phyloP scores from a whole-genome alignment of 2,113 vertebrate genomes.

The Poicephalus gulielmi region DNA sequence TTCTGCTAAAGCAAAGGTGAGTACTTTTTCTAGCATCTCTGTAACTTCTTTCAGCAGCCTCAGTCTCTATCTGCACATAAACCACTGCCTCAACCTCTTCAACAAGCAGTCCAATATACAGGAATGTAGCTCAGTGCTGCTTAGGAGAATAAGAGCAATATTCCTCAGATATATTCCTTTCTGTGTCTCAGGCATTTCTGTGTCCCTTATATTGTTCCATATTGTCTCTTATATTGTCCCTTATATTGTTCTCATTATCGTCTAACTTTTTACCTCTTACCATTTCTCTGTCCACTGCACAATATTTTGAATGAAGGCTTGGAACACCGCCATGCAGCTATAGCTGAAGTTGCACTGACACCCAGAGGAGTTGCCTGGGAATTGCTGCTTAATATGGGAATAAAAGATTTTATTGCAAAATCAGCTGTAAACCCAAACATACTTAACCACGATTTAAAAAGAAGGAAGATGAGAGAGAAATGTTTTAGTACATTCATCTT shows the following conservation, averaged over 20 bases:
- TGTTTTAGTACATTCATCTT: not conserved
- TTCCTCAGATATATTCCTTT: not conserved
- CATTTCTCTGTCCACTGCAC: not conserved
- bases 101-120: not conserved
- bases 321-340: not conserved
- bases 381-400: not conserved
- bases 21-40: not conserved
- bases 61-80: not conserved
- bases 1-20: not conserved
- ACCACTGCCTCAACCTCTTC: not conserved
- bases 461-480: not conserved
- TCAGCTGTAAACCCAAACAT: not conserved
- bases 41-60: not conserved
- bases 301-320: not conserved
- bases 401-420: not conserved
- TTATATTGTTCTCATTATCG: not conserved
- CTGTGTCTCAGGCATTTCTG: not conserved
- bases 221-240: not conserved
- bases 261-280: not conserved
- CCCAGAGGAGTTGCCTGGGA: slow-evolving; percentile 54
- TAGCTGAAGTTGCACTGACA: slow-evolving; percentile 69
- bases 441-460: not conserved
- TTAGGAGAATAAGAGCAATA: not conserved
- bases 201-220: not conserved
- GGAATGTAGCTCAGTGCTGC: not conserved